Evolutionary conservation across 2,888 invertebrate genomes (phyloP).

Genomic region (Macaria notata): DNA sequence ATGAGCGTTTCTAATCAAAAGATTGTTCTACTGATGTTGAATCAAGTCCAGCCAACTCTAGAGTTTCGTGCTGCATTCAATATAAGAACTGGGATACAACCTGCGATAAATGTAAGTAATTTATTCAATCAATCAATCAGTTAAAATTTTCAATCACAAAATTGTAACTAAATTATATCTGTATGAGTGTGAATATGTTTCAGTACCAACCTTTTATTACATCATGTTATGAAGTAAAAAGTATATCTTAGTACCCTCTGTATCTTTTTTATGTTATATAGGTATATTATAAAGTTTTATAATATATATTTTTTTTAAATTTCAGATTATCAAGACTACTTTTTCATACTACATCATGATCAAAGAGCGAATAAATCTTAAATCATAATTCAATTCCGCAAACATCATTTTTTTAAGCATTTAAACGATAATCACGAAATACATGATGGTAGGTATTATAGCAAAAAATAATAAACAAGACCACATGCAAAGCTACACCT

Average conservation of each 20-base stretch:
- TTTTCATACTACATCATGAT: constrained; percentile 45
- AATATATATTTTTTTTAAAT: constrained; percentile 22
- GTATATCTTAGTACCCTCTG: no score
- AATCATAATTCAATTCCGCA: not conserved
- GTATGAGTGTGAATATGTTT: no score
- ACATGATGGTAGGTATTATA: no score
- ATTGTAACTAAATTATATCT: no score
- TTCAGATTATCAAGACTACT: constrained; percentile 45
- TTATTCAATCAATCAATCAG: not conserved
- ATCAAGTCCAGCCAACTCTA: constrained; percentile 36
- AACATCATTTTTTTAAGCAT: not conserved
- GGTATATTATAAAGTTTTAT: not conserved
- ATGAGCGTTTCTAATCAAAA: constrained; percentile 44
- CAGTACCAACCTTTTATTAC: no score
- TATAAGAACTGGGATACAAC: constrained; percentile 42
- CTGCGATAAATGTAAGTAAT: constrained; percentile 42
- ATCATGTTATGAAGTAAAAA: no score
- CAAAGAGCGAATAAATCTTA: constrained; percentile 17
- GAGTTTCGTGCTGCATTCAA: constrained; percentile 41
- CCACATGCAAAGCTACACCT: no score
- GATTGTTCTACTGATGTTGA: constrained; percentile 35
- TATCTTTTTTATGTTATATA: no score
- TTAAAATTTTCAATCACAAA: no score
- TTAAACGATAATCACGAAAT: no score
- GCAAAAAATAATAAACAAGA: no score